Conservation (phyloP, 37 sponge, comb jelly and placozoan species). For the Diacarnus erythraeanus region DNA sequence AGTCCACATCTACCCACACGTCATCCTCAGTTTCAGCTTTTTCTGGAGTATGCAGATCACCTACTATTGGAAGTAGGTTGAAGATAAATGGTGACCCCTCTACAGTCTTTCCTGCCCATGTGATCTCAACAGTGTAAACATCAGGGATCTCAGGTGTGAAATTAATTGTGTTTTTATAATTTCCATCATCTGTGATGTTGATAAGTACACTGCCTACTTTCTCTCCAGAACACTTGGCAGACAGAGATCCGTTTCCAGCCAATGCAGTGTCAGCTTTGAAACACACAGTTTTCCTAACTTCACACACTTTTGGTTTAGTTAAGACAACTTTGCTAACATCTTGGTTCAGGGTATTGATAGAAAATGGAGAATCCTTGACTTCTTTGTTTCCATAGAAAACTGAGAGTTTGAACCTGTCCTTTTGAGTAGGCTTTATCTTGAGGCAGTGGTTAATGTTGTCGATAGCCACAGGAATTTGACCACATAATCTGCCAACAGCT, state of each 20-base stretch:
- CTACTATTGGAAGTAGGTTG: conserved; percentile 24
- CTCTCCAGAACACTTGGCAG: conserved; percentile 39
- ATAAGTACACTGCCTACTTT: conserved; percentile 6
- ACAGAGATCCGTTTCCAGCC: conserved; percentile 63
- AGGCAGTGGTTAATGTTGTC: conserved; percentile 26
- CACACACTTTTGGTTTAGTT: conserved; percentile 35
- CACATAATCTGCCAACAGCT: conserved; percentile 17
- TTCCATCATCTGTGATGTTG: conserved; percentile 25
- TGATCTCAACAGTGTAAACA: conserved; percentile 40
- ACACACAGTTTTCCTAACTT: conserved; percentile 5
- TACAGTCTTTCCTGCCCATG: conserved; percentile 39
- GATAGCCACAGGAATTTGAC: conserved; percentile 20
- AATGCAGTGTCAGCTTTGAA: conserved; percentile 39
- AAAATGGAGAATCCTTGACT: conserved; percentile 55
- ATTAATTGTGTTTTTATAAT: conserved; percentile 17
- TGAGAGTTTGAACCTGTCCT: conserved; percentile 50
- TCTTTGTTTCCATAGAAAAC: conserved; percentile 41
- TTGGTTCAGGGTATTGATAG: conserved; percentile 41
- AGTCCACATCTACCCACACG: conserved; percentile 31
- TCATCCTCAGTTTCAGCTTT: conserved; percentile 56
- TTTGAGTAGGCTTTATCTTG: conserved; percentile 11
- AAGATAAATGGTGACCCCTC: conserved; percentile 61
- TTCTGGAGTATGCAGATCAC: conserved; percentile 26
- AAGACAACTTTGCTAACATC: conserved; percentile 48
- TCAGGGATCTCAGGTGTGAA: conserved; percentile 39